A percentile compares a stretch with the other conserved stretches of the same genome.
Evolutionary conservation across 2,888 invertebrate species (phyloP).

Genomic region (Serripes groenlandicus): DNA sequence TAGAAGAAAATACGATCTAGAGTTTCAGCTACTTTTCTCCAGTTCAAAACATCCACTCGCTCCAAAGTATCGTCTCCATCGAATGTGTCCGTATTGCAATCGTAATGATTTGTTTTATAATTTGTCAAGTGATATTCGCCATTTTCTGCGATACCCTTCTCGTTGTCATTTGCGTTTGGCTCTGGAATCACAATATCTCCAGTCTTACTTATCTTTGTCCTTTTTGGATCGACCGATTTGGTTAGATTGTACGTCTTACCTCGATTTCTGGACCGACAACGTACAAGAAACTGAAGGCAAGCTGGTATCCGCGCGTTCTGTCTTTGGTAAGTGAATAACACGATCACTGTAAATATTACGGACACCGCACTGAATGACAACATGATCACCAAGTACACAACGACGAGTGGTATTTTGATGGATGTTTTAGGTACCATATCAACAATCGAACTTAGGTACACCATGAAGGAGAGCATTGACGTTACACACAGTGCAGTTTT

Average conservation of each 20-base stretch:
- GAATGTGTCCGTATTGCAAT: background rate
- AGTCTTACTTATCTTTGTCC: background rate
- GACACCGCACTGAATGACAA: slow-evolving; percentile 52
- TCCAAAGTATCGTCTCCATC: background rate
- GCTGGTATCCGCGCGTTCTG: slow-evolving; percentile 34
- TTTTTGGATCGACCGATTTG: slow-evolving; percentile 1
- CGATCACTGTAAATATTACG: slow-evolving; percentile 51
- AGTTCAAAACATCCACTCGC: slow-evolving; percentile 12
- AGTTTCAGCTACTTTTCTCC: slow-evolving; percentile 42
- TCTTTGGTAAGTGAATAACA: slow-evolving; percentile 51
- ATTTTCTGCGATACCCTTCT: slow-evolving; percentile 8
- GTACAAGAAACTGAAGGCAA: slow-evolving; percentile 36
- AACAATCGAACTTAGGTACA: slow-evolving; percentile 52
- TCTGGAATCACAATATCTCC: background rate
- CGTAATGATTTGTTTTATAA: slow-evolving; percentile 14
- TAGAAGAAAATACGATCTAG: slow-evolving; percentile 46
- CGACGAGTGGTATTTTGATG: slow-evolving; percentile 47
- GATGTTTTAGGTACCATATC: slow-evolving; percentile 57
- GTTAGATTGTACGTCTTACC: slow-evolving; percentile 23
- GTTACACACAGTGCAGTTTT: slow-evolving; percentile 56
- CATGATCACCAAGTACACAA: slow-evolving; percentile 54
- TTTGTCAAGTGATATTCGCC: slow-evolving; percentile 9
- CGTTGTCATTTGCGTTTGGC: slow-evolving; percentile 8
- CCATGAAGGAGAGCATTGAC: slow-evolving; percentile 55
- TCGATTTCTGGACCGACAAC: slow-evolving; percentile 18